Percentiles rank a stretch among this genome's conserved stretches.
Evolutionary conservation across 2,888 invertebrate species (phyloP).

Genomic region (Hemaris fuciformis): DNA sequence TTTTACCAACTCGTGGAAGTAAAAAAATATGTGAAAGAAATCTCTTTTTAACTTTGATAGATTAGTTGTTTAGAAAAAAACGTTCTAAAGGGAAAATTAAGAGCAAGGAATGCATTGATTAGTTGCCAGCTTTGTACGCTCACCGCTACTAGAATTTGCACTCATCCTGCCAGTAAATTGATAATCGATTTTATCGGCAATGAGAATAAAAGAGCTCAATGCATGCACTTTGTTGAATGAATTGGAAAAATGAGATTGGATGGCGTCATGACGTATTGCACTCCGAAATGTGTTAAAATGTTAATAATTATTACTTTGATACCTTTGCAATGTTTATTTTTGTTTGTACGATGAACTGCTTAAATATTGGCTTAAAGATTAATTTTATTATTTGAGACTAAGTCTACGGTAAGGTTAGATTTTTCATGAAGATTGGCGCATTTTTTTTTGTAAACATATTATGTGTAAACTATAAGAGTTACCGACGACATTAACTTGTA

Average conservation of each 20-base stretch:
- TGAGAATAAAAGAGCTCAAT: conserved; percentile 36
- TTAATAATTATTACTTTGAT: not conserved
- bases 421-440: too few relatives aligned
- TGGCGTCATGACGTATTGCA: not conserved
- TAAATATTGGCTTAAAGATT: not conserved
- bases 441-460: too few relatives aligned
- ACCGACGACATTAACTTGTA: too few relatives aligned
- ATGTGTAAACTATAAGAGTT: too few relatives aligned
- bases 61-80: not conserved
- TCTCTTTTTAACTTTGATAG: not conserved
- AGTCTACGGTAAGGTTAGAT: too few relatives aligned
- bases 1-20: too few relatives aligned
- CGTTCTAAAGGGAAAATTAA: not conserved
- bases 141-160: conserved; percentile 32
- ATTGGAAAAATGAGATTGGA: not conserved
- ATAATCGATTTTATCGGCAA: conserved; percentile 44
- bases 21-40: not conserved
- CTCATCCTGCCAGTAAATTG: conserved; percentile 44
- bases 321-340: too few relatives aligned
- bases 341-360: not conserved
- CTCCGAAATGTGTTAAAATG: not conserved
- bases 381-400: too few relatives aligned
- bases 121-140: not conserved
- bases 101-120: conserved; percentile 1
- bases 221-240: conserved; percentile 15